Base-by-base conservation (phyloP, 1,140 invertebrate species). In the Panagrolaimus sp. region DNA sequence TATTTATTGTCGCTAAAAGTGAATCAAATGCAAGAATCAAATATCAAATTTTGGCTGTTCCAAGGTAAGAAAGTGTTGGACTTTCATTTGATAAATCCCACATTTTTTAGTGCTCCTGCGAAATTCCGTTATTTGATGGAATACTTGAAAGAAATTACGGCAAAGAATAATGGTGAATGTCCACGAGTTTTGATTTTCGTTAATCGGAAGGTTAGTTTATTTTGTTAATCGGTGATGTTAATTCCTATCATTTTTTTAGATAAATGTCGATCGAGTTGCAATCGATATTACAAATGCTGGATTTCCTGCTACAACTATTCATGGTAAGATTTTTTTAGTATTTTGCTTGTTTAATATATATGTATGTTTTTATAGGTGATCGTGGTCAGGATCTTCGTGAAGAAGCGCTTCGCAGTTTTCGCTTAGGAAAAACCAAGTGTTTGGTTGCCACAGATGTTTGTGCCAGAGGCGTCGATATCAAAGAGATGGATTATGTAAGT, bases 401-500 rank as follows among this genome's bases (percentile, higher is more conserved):
- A 85, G 91, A 94, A 71, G 95, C 96, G n/a, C 86, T 98, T 64
- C 88, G 89, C 70, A 88, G 90, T 65, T 98, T 99, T 87, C 88
- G 92, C 69, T 88, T 88, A 44, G 94, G 94, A 68, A 88, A 89
- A 77, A 90, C 91, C 52, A 93, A 94, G 12, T 94, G 98, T 80
- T 87, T 98, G 24, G 93, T 98, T 21, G 94, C 96, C 43, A 98
- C 95, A 10, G 93, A 88, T 87, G 88, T 89, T 64, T 94, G 93
- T 62, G 93, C 93, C 74, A 89, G 94, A 88, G 94, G 94, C 72
- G 86, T 96, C 76, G 94, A 98, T 87, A 97, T 98, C 84, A 92
- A 92, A 0, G 92, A 96, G 84, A 92, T 98, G 14, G 92, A 91
- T 77, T 92, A 93, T 84, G 93, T 96, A 58, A n/a, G 63, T 58